phyloP scores from a whole-genome alignment of 2,113 vertebrate genomes.

The Haplotaxodon microlepis region DNA sequence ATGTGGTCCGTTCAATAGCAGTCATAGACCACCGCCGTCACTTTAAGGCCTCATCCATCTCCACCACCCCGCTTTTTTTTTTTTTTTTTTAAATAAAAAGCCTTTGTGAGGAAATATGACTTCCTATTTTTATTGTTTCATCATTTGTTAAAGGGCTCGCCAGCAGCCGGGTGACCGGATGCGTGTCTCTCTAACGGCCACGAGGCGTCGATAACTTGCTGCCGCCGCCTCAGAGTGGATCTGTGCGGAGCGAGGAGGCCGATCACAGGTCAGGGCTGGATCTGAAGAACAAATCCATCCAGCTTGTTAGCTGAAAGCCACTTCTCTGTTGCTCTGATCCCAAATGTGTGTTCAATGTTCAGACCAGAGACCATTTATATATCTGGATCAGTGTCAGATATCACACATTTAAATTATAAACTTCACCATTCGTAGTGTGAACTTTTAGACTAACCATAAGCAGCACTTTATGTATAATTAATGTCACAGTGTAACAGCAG shows the following conservation, averaged over 20 bases:
- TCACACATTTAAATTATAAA: neutral
- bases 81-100: neutral
- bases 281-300: constrained; percentile 23
- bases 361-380: neutral
- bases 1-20: constrained; percentile 46
- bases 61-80: neutral
- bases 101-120: constrained; percentile 54
- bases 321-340: neutral
- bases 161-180: neutral
- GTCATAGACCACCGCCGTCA: constrained; percentile 56
- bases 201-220: constrained; percentile 6
- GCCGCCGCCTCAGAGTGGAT: neutral
- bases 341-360: neutral
- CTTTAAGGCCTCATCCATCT: constrained; percentile 57
- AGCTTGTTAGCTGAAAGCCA: constrained; percentile 26
- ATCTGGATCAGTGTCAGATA: neutral
- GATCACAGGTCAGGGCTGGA: constrained; percentile 18
- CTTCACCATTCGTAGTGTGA: neutral
- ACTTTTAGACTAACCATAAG: neutral
- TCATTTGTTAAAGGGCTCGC: constrained; percentile 47
- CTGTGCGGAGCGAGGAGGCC: neutral
- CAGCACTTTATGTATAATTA: neutral
- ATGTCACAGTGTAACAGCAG: neutral
- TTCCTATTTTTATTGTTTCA: constrained; percentile 55
- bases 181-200: neutral